These are phyloP conservation scores for Dendrolimus punctatus DNA, from an alignment of 1,140 invertebrate species.

Conservation along the genomic window DNA sequence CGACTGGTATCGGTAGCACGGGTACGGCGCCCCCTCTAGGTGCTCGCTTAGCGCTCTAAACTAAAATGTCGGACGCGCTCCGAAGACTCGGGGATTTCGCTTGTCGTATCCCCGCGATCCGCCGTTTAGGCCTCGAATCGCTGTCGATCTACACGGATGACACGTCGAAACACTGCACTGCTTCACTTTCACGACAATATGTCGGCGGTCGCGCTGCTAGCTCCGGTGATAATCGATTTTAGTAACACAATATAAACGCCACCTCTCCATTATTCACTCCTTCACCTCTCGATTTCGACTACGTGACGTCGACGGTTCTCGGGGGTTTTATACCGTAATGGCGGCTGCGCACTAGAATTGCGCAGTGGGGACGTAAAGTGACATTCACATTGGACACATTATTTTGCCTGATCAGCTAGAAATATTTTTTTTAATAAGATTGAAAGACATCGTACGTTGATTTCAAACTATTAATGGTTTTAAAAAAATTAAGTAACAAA, in stretches of 20 bases:
- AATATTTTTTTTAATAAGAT: background rate
- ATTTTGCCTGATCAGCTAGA: background rate
- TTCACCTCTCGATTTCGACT: conserved; percentile 67
- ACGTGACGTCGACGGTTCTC: conserved; percentile 52
- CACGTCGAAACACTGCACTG: conserved; percentile 66
- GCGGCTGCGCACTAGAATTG: conserved; percentile 43
- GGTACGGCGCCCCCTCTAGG: background rate
- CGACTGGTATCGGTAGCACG: background rate
- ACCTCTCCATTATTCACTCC: conserved; percentile 65
- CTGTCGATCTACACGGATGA: conserved; percentile 64
- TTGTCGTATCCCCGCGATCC: conserved; percentile 17
- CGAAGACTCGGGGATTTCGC: conserved; percentile 31
- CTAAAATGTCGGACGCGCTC: conserved; percentile 26
- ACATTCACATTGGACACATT: conserved; percentile 16
- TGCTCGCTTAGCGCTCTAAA: conserved; percentile 54
- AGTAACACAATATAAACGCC: conserved; percentile 58
- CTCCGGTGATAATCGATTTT: conserved; percentile 62
- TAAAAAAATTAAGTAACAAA: too few species aligned
- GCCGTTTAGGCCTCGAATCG: conserved; percentile 54
- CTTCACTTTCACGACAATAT: conserved; percentile 58
- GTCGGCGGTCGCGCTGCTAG: conserved; percentile 63
- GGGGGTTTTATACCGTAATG: conserved; percentile 47
- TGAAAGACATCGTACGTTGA: background rate
- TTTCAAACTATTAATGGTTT: background rate
- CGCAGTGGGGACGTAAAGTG: conserved; percentile 56